Percentiles rank a stretch among this genome's conserved stretches.
Evolutionary conservation across 2,797 vertebrate species (phyloP).

Genomic region (Hylomyscus alleni): DNA sequence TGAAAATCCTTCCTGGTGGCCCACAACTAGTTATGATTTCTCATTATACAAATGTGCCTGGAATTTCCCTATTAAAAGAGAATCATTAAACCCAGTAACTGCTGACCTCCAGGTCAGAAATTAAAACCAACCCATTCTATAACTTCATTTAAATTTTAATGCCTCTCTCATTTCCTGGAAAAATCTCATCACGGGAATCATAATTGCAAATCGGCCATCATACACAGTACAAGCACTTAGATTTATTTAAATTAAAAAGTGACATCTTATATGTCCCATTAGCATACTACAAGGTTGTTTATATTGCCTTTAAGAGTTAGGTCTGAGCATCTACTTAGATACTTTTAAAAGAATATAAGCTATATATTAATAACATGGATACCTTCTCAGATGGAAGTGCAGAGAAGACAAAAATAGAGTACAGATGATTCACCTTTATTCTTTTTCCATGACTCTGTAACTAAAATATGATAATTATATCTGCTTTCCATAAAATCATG

Average conservation of each 20-base stretch:
- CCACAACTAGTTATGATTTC: constrained; percentile 87
- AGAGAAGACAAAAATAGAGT: background rate
- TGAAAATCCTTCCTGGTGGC: constrained; percentile 70
- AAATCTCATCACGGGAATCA: constrained; percentile 86
- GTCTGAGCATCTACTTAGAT: constrained; percentile 67
- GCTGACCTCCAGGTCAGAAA: constrained; percentile 87
- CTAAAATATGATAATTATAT: constrained; percentile 10
- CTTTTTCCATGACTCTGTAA: background rate
- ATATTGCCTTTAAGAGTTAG: constrained; percentile 74
- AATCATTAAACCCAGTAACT: constrained; percentile 87
- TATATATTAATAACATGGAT: constrained; percentile 58
- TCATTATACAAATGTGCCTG: constrained; percentile 88
- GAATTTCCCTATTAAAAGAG: constrained; percentile 84
- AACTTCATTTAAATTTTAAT: constrained; percentile 89
- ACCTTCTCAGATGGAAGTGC: background rate
- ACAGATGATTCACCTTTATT: background rate
- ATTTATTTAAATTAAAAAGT: constrained; percentile 88
- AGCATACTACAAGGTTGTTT: constrained; percentile 75
- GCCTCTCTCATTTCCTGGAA: constrained; percentile 86
- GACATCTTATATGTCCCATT: constrained; percentile 77
- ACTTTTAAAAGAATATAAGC: constrained; percentile 52
- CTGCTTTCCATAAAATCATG: background rate
- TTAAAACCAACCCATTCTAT: constrained; percentile 87
- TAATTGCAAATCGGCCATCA: constrained; percentile 87
- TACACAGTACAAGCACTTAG: constrained; percentile 77